Conservation (phyloP, 2,113 vertebrate genomes). For the Butastur rufipennis region DNA sequence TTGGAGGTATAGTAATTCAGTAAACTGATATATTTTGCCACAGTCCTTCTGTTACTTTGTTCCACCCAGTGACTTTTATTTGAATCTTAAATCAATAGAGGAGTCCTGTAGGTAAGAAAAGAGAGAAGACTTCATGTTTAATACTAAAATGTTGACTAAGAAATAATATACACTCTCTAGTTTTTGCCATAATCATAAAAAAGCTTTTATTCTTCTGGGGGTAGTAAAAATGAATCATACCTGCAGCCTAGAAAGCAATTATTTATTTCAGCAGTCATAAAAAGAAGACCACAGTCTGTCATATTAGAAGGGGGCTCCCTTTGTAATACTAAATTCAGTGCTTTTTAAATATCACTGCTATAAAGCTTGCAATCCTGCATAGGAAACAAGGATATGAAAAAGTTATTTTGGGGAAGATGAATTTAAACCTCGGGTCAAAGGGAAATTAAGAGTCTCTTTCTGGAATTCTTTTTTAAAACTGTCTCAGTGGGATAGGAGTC, state of each 20-base stretch:
- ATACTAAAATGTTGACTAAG: neutral
- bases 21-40: neutral
- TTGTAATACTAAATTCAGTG: neutral
- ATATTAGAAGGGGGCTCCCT: neutral
- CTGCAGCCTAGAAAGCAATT: neutral
- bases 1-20: neutral
- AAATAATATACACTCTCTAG: neutral
- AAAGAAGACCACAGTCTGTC: neutral
- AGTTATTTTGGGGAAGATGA: neutral
- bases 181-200: neutral
- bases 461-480: neutral
- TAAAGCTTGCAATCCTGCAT: neutral
- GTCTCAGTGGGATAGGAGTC: neutral
- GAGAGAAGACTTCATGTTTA: neutral
- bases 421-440: neutral
- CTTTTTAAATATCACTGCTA: neutral
- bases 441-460: neutral
- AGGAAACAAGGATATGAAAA: neutral
- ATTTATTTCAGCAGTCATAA: neutral
- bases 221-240: neutral
- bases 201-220: neutral
- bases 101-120: neutral
- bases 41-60: neutral
- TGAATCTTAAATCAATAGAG: conserved; percentile 1
- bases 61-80: neutral